Evolutionary conservation across 2,888 invertebrate species (phyloP).

Genomic region (Rapana venosa): DNA sequence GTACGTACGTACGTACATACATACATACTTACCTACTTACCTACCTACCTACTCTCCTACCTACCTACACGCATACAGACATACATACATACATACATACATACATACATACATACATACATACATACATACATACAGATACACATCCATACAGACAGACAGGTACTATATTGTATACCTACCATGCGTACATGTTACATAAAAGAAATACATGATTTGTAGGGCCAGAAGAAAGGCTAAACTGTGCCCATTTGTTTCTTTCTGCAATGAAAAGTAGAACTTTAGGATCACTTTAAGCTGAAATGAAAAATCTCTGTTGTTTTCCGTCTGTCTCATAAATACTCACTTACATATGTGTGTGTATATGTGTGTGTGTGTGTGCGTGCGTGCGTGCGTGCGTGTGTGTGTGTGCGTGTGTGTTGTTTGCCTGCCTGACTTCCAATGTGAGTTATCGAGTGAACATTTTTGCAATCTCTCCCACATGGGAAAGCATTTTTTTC

Average conservation of each 20-base stretch:
- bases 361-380: not conserved
- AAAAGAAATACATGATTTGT: too few relatives aligned
- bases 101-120: slow-evolving; percentile 4
- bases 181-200: not conserved
- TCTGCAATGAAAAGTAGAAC: not conserved
- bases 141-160: not conserved
- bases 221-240: not conserved
- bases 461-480: not conserved
- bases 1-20: too few relatives aligned
- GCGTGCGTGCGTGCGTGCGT: not conserved
- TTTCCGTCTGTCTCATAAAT: not conserved
- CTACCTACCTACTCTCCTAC: too few relatives aligned
- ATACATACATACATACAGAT: not conserved
- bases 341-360: too few relatives aligned
- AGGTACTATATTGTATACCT: not conserved
- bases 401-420: not conserved
- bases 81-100: slow-evolving; percentile 1
- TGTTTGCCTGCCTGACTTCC: not conserved
- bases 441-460: not conserved
- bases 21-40: too few relatives aligned
- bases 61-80: too few relatives aligned
- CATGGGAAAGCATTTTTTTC: not conserved
- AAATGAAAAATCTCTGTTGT: not conserved
- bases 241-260: not conserved
- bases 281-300: too few relatives aligned